Evolutionary conservation across 2,888 invertebrate genomes (phyloP), one percentile per base, ranked within the genome.

Genomic region (Neuroscelio doddi): DNA sequence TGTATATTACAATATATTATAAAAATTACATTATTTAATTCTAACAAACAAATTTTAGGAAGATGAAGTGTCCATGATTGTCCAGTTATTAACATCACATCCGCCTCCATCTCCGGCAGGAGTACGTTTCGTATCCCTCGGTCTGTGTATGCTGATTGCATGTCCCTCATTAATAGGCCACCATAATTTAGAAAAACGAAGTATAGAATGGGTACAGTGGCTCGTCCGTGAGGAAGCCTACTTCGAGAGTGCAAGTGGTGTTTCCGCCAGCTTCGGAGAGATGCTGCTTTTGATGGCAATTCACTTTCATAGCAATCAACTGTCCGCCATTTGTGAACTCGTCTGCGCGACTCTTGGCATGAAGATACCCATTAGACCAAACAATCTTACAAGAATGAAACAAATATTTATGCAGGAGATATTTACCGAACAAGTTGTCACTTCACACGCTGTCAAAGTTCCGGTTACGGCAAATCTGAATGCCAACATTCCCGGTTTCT

Each of bases 351-450:
- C 96, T 0, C 86, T 98, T 1, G 96, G 97, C 17, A 97, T 98
- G 96, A 96, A 97, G 81, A 93, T 96, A 62, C 92, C 93, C 0
- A 93, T 93, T 38, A 86, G 96, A 24, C 92, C 94, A 8, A 96
- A 95, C 77, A 95, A 94, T 74, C 90, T 96, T 72, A 92, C 92
- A 0, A 88, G 94, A 51, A 94, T 96, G 86, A 96, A 96, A 81
- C 93, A 94, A 79, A 93, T 98, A 26, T 98, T 98, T 80, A 97
- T 95, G 0, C 96, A 96, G 79, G 97, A 98, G 82, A 94, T 98
- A 70, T 98, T 98, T 80, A 97, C 97, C 0, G 98, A 98, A 84
- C 96, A 97, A 88, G 95, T 96, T 29, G 96, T 98, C 0, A 96
- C 98, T 1, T 90, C 95, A 0, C 97, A 97, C 85, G 98, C 98